Conservation (phyloP, 1,140 invertebrate genomes). For the Asobara japonica region DNA sequence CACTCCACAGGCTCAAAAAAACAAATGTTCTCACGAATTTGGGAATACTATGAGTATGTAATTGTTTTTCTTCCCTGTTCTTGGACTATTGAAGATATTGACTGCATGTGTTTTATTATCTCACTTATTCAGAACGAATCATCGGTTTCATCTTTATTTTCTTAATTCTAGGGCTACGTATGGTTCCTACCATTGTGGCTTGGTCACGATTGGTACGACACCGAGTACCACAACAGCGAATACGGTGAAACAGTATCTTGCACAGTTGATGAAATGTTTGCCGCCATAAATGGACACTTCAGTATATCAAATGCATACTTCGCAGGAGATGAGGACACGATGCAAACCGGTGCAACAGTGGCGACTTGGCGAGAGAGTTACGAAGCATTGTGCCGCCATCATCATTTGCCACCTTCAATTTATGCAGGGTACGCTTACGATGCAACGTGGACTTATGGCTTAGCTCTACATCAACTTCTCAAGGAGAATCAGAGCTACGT, state of each 20-base stretch:
- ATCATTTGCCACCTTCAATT: conserved; percentile 58
- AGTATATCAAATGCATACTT: conserved; percentile 77
- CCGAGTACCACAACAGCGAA: conserved; percentile 69
- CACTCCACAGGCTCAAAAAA: too few relatives aligned
- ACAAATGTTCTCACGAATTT: too few relatives aligned
- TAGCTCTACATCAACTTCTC: conserved; percentile 75
- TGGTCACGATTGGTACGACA: conserved; percentile 74
- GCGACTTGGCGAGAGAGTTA: conserved; percentile 69
- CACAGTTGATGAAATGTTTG: conserved; percentile 72
- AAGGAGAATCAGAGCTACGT: conserved; percentile 62
- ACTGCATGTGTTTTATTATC: too few relatives aligned
- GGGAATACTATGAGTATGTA: too few relatives aligned
- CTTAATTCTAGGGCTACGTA: conserved; percentile 81
- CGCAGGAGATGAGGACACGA: conserved; percentile 69
- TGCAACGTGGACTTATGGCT: conserved; percentile 85
- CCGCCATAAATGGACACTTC: conserved; percentile 82
- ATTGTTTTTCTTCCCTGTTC: too few relatives aligned
- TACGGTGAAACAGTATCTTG: conserved; percentile 69
- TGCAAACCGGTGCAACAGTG: conserved; percentile 75
- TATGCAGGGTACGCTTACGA: conserved; percentile 86
- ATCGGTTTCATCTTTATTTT: too few relatives aligned
- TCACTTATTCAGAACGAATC: background rate
- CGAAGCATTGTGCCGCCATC: conserved; percentile 43
- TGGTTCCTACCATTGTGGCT: conserved; percentile 88
- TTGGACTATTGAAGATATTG: too few relatives aligned